Percentiles rank a stretch among this genome's conserved stretches.
Evolutionary conservation across 2,888 invertebrate species (phyloP).

Genomic region (Torymus texanus): DNA sequence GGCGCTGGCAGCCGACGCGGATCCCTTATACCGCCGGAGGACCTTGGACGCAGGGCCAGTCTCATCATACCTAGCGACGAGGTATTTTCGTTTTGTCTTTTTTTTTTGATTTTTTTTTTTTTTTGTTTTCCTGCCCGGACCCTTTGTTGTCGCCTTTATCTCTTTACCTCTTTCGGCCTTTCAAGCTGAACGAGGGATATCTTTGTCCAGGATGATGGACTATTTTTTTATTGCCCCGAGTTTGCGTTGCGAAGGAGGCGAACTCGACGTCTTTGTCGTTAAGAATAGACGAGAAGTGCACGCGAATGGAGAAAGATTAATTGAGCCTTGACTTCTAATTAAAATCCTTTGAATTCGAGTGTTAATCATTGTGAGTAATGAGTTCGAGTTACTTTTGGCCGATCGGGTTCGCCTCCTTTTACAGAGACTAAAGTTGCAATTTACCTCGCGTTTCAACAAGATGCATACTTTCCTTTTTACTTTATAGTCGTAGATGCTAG

Average conservation of each 20-base stretch:
- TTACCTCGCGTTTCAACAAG: slow-evolving; percentile 24
- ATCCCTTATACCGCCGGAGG: slow-evolving; percentile 92
- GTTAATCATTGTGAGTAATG: no score
- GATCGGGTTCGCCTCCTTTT: slow-evolving; percentile 35
- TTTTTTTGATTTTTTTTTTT: slow-evolving; percentile 20
- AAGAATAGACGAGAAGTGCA: no score
- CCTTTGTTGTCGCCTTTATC: not conserved
- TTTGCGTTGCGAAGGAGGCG: no score
- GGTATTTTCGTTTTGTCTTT: slow-evolving; percentile 78
- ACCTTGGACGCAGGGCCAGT: slow-evolving; percentile 90
- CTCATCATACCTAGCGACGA: slow-evolving; percentile 92
- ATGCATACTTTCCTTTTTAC: slow-evolving; percentile 38
- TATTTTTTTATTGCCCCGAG: no score
- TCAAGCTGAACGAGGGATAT: no score
- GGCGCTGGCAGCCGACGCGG: slow-evolving; percentile 85
- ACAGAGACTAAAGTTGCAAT: slow-evolving; percentile 26
- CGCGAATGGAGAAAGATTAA: not conserved
- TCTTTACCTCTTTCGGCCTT: no score
- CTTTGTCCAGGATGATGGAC: no score
- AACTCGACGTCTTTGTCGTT: no score
- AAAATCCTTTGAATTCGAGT: not conserved
- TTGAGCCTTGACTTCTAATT: no score
- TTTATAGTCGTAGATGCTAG: slow-evolving; percentile 41
- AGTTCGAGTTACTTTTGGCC: not conserved
- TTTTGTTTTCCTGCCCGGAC: not conserved